Percentiles rank a stretch among this genome's conserved stretches.
phyloP scores from a whole-genome alignment of 2,888 invertebrate species.

The Epinotia demarniana region DNA sequence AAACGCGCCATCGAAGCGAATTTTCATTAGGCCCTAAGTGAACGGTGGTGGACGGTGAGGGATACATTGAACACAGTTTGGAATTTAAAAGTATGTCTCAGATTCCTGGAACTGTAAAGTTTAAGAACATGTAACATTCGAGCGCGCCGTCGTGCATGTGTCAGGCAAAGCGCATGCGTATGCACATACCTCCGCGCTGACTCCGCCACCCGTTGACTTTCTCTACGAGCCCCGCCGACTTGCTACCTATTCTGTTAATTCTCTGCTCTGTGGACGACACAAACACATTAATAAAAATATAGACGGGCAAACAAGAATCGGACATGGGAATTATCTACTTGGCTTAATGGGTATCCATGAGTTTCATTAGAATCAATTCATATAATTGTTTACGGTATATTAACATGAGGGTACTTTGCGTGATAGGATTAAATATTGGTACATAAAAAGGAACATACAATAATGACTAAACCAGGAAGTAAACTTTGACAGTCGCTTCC shows the following conservation, averaged over 20 bases:
- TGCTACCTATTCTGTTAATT: conserved; percentile 81
- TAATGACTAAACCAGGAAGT: background rate
- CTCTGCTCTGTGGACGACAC: conserved; percentile 80
- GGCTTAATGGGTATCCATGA: background rate
- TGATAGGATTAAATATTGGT: background rate
- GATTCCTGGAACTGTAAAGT: too few relatives aligned
- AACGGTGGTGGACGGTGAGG: too few relatives aligned
- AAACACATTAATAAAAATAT: conserved; percentile 29
- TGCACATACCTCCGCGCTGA: conserved; percentile 80
- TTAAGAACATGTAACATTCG: conserved; percentile 14
- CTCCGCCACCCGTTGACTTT: conserved; percentile 82
- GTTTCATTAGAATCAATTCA: background rate
- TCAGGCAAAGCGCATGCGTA: conserved; percentile 67
- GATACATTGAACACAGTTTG: too few relatives aligned
- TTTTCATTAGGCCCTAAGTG: too few relatives aligned
- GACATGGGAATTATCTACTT: background rate
- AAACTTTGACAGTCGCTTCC: background rate
- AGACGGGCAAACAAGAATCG: background rate
- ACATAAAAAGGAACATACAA: background rate
- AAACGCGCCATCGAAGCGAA: too few relatives aligned
- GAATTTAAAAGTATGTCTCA: too few relatives aligned
- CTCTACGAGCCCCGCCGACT: conserved; percentile 71
- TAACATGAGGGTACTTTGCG: background rate
- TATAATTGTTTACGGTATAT: background rate
- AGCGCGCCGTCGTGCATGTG: conserved; percentile 47